Base-by-base conservation (phyloP, 2,113 vertebrate genomes). In the Ctenomys sociabilis region DNA sequence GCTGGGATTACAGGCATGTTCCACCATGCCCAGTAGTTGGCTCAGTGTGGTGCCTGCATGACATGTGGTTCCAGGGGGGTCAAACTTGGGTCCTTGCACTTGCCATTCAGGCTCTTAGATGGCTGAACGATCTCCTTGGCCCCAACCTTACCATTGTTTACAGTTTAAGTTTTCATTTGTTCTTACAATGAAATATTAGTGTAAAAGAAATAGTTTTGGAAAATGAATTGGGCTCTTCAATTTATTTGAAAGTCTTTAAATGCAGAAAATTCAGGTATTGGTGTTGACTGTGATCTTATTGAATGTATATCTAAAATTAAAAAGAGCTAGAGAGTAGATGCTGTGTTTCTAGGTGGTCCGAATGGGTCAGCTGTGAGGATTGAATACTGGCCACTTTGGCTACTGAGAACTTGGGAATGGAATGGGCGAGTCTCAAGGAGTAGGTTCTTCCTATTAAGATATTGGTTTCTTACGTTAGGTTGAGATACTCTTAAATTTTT, bases 131-230 rank as follows among this genome's bases (percentile, higher is more conserved):
- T 54, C 52, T 54, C 52, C 52, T 54, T 54, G 16, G n/a, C 61
- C 72, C 84, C 7, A 68, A 24, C 8, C 37, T 63, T 90, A 13
- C 45, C 17, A 59, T 85, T 90, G 52, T 90, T 57, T 88, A 3
- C 78, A 11, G 70, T 57, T 90, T 57, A 87, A 80, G 66, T 49
- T 95, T 82, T 66, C 6, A 32, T 75, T 95, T 95, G 7, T 93
- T 91, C 30, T 93, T 96, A 28, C 21, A 72, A 12, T 94, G 70
- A 88, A 92, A 49, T 85, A 10, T 70, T 82, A 95, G 37, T 52
- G 19, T 94, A 5, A 92, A 95, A 70, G 68, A 91, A 86, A 81
- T 78, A 80, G 45, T 32, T 90, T 68, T 63, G 52, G 40, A 68
- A 92, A 68, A 82, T 77, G 21, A 85, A 86, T 85, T 95, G 57